Evolutionary conservation across 2,113 vertebrate genomes (phyloP), one percentile per base, ranked within the genome.

Genomic region (Cavia aperea): DNA sequence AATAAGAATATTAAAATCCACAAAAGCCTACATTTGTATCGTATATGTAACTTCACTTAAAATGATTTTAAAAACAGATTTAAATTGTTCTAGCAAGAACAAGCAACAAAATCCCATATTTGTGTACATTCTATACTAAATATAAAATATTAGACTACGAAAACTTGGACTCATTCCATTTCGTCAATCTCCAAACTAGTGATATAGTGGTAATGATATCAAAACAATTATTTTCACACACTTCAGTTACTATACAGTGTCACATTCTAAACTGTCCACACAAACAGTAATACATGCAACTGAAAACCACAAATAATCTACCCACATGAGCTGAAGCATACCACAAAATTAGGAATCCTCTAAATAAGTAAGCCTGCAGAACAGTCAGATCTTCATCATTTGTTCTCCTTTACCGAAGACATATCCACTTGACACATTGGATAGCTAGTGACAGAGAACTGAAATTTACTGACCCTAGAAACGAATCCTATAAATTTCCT

Each of bases 1-100:
- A 43, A 79, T 10, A 88, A 62, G 54, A 92, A 72, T 43, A 91
- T n/a, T 88, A 93, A 75, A 79, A 79, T 85, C 63, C 58, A 66
- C 21, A 68, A 49, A 81, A 88, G 56, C 60, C 56, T 49, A 94
- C 26, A 70, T 86, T 83, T 31, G 23, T 85, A 75, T 66, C 58
- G 73, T 6, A 88, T 58, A 68, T n/a, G 33, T 3, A 93, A 84
- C 11, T 83, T 58, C 63, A 88, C 51, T 88, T 88, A 43, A 87
- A 68, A 82, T 11, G 92, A 82, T 49, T 26, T 86, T 81, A 51
- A 54, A 51, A 54, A 91, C 14, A 89, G 29, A 90, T 77, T 66
- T 88, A 91, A 93, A 84, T 26, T 51, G 24, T 88, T 36, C 77
- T 84, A 5, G 26, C 29, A 90, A 66, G 46, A 84, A 62, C 33